phyloP scores from a whole-genome alignment of 2,797 vertebrate species.

The Ispidina lecontei region DNA sequence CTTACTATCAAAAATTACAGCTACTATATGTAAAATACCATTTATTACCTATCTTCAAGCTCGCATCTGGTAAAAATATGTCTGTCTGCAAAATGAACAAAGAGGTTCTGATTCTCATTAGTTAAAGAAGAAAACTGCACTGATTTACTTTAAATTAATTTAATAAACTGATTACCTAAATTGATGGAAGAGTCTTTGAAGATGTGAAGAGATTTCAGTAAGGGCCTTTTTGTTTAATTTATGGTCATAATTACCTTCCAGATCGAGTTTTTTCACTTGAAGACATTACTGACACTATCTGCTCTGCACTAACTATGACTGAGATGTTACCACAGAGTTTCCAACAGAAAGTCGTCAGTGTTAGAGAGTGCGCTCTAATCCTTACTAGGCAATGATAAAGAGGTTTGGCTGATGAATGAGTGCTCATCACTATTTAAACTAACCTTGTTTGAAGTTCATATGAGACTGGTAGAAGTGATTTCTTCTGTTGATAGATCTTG shows the following conservation, averaged over 20 bases:
- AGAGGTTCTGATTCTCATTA: conserved; percentile 31
- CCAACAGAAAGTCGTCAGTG: neutral
- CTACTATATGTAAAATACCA: neutral
- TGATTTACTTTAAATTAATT: conserved; percentile 9
- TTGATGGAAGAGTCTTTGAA: conserved; percentile 2
- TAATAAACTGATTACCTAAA: conserved; percentile 35
- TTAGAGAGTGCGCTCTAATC: neutral
- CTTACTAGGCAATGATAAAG: neutral
- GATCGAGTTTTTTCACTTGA: neutral
- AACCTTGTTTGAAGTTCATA: neutral
- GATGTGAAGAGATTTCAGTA: neutral
- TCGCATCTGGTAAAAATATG: conserved; percentile 25
- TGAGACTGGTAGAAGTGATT: neutral
- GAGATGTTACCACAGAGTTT: neutral
- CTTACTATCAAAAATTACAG: neutral
- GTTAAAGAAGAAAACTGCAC: neutral
- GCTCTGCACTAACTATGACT: neutral
- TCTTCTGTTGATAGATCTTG: neutral
- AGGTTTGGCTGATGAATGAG: neutral
- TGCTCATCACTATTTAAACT: neutral
- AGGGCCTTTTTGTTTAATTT: neutral
- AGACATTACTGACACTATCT: neutral
- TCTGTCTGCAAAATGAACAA: neutral
- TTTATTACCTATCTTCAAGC: neutral
- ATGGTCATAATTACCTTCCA: neutral